phyloP scores from a whole-genome alignment of 1,140 invertebrate genomes.

The Zaprionus kolodkinae region DNA sequence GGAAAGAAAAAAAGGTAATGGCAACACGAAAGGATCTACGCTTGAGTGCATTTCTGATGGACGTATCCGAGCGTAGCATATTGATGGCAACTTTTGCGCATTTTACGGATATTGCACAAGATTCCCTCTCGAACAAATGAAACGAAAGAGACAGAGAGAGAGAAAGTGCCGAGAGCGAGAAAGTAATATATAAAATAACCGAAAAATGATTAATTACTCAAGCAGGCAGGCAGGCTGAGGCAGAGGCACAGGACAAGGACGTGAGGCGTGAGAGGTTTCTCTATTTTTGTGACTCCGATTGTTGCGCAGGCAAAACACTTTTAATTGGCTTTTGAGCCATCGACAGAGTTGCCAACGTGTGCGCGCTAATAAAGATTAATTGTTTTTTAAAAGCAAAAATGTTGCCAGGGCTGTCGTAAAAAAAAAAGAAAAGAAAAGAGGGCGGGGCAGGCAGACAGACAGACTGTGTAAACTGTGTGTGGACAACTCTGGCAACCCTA shows the following conservation, averaged over 20 bases:
- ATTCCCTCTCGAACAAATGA: slow-evolving; percentile 49
- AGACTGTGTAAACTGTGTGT: no score
- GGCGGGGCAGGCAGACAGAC: slow-evolving; percentile 25
- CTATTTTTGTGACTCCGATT: slow-evolving; percentile 54
- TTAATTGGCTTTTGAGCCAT: slow-evolving; percentile 82
- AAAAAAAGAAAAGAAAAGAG: neutral
- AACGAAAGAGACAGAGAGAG: slow-evolving; percentile 16
- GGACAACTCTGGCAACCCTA: no score
- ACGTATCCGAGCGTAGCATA: slow-evolving; percentile 83
- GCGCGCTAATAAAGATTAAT: slow-evolving; percentile 78
- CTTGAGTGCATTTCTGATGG: slow-evolving; percentile 82
- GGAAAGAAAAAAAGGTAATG: slow-evolving; percentile 6
- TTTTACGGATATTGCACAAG: slow-evolving; percentile 81
- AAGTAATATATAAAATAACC: slow-evolving; percentile 42
- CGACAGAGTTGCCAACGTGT: slow-evolving; percentile 45
- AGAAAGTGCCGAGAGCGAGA: neutral
- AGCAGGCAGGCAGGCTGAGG: no score
- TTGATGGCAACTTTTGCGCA: slow-evolving; percentile 82
- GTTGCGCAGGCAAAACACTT: slow-evolving; percentile 71
- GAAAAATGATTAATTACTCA: slow-evolving; percentile 80
- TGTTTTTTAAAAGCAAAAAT: slow-evolving; percentile 81
- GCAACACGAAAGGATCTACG: slow-evolving; percentile 77
- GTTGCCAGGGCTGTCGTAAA: slow-evolving; percentile 54
- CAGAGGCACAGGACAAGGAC: slow-evolving; percentile 10
- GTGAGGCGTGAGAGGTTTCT: slow-evolving; percentile 12